phyloP scores from a whole-genome alignment of 1,140 invertebrate genomes.

The Polypedilum pembai region DNA sequence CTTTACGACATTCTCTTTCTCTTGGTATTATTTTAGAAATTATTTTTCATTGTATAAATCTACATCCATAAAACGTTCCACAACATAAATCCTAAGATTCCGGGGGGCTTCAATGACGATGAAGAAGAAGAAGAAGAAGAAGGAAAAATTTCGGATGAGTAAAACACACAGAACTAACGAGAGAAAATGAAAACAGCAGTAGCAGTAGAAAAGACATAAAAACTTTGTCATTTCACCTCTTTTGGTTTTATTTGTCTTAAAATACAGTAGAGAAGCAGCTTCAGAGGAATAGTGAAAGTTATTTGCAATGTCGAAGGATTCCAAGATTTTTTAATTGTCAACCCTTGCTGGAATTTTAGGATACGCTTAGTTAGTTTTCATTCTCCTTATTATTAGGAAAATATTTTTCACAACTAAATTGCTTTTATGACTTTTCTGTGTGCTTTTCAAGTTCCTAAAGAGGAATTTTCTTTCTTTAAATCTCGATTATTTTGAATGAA shows the following conservation, averaged over 20 bases:
- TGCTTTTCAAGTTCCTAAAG: background rate
- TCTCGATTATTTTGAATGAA: background rate
- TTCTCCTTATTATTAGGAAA: constrained; percentile 5
- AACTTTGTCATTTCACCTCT: background rate
- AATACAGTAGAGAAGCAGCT: too few species aligned
- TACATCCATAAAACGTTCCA: constrained; percentile 17
- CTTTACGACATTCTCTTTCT: constrained; percentile 10
- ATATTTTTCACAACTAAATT: background rate
- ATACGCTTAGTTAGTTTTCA: background rate
- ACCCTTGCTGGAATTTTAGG: background rate
- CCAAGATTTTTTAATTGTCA: background rate
- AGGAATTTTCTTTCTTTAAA: constrained; percentile 4
- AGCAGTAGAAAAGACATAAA: background rate
- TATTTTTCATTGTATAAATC: constrained; percentile 13
- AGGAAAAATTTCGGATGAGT: background rate
- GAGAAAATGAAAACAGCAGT: too few species aligned
- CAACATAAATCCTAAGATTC: constrained; percentile 13
- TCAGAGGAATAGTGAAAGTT: background rate
- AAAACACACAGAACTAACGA: background rate
- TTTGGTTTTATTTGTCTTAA: background rate
- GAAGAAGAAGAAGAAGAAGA: background rate
- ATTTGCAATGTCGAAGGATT: background rate
- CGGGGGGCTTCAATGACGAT: background rate
- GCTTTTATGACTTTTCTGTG: background rate
- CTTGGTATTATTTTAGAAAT: background rate